Conservation (phyloP, 2,113 vertebrate genomes). For the Carassius auratus region DNA sequence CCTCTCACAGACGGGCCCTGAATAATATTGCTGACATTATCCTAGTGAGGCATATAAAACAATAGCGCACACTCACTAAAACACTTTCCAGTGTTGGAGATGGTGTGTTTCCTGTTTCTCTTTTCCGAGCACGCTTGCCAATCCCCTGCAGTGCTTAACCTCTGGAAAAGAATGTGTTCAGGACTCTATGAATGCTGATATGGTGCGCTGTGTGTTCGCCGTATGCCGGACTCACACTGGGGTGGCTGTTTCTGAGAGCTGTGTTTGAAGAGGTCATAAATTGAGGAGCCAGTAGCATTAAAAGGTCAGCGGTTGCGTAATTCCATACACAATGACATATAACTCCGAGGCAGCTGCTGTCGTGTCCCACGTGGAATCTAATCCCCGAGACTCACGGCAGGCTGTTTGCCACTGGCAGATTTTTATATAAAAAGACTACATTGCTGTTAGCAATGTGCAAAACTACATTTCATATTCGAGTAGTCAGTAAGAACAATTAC, state of each 20-base stretch:
- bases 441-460: neutral
- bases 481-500: neutral
- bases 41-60: slow-evolving; percentile 35
- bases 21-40: slow-evolving; percentile 45
- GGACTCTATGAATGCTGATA: slow-evolving; percentile 60
- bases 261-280: slow-evolving; percentile 53
- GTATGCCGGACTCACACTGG: slow-evolving; percentile 25
- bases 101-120: slow-evolving; percentile 26
- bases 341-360: slow-evolving; percentile 25
- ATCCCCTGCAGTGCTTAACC: slow-evolving; percentile 54
- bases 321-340: slow-evolving; percentile 49
- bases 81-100: slow-evolving; percentile 7
- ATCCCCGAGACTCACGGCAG: neutral
- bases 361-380: slow-evolving; percentile 32
- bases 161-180: slow-evolving; percentile 48
- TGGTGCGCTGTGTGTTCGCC: slow-evolving; percentile 33
- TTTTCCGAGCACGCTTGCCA: slow-evolving; percentile 52
- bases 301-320: slow-evolving; percentile 53
- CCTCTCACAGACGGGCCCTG: slow-evolving; percentile 13
- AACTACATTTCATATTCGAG: neutral
- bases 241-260: slow-evolving; percentile 49
- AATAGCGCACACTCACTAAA: slow-evolving; percentile 8
- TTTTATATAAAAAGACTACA: slow-evolving; percentile 11
- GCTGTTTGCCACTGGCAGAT: slow-evolving; percentile 13
- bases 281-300: slow-evolving; percentile 49